A percentile compares a stretch with the other conserved stretches of the same genome.
Evolutionary conservation across 1,140 invertebrate species (phyloP).

Genomic region (Philaenus spumarius): DNA sequence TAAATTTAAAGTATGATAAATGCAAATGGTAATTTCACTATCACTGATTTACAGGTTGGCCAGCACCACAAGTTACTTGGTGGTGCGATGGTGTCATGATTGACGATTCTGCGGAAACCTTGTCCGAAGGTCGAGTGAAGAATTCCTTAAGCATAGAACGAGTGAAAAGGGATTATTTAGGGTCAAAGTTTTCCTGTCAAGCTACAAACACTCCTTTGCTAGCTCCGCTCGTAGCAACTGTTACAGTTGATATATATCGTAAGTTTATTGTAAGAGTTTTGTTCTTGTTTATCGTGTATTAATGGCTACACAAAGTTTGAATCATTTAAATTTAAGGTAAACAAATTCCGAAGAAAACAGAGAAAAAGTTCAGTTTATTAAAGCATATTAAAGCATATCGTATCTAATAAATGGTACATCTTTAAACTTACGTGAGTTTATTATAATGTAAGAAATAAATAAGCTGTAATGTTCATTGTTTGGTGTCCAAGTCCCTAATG

Average conservation of each 20-base stretch:
- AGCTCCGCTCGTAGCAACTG: slow-evolving; percentile 58
- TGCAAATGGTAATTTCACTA: too few relatives aligned
- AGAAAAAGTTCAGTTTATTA: too few relatives aligned
- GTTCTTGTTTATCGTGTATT: background rate
- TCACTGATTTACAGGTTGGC: slow-evolving; percentile 52
- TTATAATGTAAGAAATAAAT: too few relatives aligned
- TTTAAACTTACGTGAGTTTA: too few relatives aligned
- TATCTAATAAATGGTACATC: too few relatives aligned
- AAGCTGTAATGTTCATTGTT: too few relatives aligned
- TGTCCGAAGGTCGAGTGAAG: slow-evolving; percentile 51
- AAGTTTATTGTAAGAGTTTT: slow-evolving; percentile 41
- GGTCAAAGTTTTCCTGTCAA: slow-evolving; percentile 60
- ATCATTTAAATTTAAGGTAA: background rate
- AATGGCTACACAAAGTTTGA: background rate
- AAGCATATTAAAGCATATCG: too few relatives aligned
- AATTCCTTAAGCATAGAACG: slow-evolving; percentile 57
- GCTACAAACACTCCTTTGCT: slow-evolving; percentile 70
- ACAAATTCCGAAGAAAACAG: background rate
- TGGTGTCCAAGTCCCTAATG: too few relatives aligned
- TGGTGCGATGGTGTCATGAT: slow-evolving; percentile 72
- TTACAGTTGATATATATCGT: slow-evolving; percentile 69
- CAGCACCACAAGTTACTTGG: slow-evolving; percentile 69
- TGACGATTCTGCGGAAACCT: slow-evolving; percentile 61
- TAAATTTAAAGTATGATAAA: too few relatives aligned
- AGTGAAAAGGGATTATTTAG: slow-evolving; percentile 55